A percentile compares a stretch with the other conserved stretches of the same genome.
These are phyloP conservation scores for Blastobasis lacticolella DNA, from an alignment of 2,888 invertebrate species.

Conservation along the genomic window DNA sequence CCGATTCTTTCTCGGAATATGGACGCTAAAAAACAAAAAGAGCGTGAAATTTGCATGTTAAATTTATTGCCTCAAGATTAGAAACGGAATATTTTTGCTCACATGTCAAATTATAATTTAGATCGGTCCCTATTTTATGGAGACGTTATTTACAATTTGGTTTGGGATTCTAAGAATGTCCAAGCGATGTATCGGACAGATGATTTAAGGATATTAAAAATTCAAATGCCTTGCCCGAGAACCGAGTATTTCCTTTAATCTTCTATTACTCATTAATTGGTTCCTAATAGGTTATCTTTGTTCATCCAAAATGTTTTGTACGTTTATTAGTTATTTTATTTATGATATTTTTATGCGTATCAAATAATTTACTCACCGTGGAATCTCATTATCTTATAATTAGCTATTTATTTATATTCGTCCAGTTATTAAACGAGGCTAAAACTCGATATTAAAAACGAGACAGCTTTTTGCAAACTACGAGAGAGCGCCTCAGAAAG, in stretches of 20 bases:
- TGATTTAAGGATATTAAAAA: constrained; percentile 57
- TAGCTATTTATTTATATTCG: neutral
- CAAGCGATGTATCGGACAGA: constrained; percentile 24
- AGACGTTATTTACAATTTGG: constrained; percentile 47
- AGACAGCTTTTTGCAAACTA: constrained; percentile 1
- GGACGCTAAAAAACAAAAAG: constrained; percentile 27
- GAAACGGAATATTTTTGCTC: constrained; percentile 44
- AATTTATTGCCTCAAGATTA: constrained; percentile 49
- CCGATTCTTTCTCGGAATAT: constrained; percentile 42
- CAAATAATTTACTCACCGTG: neutral
- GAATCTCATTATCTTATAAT: constrained; percentile 4
- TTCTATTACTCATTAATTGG: constrained; percentile 47
- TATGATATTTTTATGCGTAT: constrained; percentile 2
- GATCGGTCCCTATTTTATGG: constrained; percentile 42
- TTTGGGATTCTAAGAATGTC: constrained; percentile 48
- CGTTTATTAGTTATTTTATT: constrained; percentile 18
- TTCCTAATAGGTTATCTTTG: neutral
- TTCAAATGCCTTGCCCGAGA: constrained; percentile 29
- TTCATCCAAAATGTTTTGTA: constrained; percentile 24
- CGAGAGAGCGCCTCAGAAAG: constrained; percentile 34
- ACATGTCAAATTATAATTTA: constrained; percentile 60
- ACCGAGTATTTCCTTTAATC: constrained; percentile 38
- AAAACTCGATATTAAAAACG: neutral
- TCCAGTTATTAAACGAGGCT: neutral
- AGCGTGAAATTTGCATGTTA: constrained; percentile 54